These are phyloP conservation scores for Strigamia maritima DNA, from an alignment of 2,888 invertebrate species.

Conservation along the genomic window DNA sequence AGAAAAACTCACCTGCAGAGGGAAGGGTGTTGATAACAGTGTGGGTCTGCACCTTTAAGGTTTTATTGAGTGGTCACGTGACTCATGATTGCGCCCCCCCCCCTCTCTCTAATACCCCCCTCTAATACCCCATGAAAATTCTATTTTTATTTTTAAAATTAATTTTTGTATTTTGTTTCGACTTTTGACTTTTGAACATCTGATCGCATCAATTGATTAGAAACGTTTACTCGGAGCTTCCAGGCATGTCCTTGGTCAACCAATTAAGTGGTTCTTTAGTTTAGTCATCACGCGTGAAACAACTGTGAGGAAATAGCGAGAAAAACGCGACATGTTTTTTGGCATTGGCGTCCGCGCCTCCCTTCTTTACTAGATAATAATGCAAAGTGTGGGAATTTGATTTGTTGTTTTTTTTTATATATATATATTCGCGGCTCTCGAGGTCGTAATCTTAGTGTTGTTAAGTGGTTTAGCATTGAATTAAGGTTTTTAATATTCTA, in stretches of 20 bases:
- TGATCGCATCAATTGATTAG: background rate
- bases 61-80: background rate
- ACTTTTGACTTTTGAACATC: background rate
- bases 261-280: background rate
- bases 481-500: too few relatives aligned
- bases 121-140: too few relatives aligned
- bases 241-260: background rate
- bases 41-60: background rate
- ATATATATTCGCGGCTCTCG: background rate
- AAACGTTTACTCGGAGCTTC: background rate
- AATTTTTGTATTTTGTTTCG: background rate
- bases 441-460: background rate
- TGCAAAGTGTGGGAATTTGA: background rate
- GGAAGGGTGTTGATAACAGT: conserved; percentile 8
- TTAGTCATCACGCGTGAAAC: background rate
- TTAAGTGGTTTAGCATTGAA: background rate
- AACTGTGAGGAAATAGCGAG: background rate
- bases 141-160: too few relatives aligned
- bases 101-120: too few relatives aligned
- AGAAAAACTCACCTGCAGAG: background rate
- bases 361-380: background rate
- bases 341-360: background rate
- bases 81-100: background rate
- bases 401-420: background rate
- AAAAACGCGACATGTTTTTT: conserved; percentile 23